Percentiles rank a stretch among this genome's conserved stretches.
Evolutionary conservation across 2,888 invertebrate genomes (phyloP).

Genomic region (Leptinotarsa haldemani): DNA sequence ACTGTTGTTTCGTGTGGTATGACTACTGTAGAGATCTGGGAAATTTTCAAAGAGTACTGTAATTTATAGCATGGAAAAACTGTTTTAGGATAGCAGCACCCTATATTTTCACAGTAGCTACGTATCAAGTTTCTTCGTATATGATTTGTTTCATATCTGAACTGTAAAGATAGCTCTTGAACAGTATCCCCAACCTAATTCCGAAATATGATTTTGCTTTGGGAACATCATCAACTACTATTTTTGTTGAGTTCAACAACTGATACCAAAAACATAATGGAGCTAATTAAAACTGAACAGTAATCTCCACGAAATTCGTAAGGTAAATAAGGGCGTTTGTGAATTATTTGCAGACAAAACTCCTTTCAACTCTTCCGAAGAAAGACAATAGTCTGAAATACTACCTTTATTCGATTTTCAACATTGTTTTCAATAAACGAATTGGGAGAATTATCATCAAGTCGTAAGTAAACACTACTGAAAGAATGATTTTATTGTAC

Average conservation of each 20-base stretch:
- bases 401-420: neutral
- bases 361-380: neutral
- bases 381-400: neutral
- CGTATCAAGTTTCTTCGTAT: no score
- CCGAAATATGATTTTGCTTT: no score
- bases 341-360: neutral
- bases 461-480: neutral
- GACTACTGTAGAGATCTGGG: no score
- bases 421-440: neutral
- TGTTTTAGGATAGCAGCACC: no score
- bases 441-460: neutral
- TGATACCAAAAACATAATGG: slow-evolving; percentile 1
- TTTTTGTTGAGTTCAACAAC: neutral
- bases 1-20: no score
- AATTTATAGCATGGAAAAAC: no score
- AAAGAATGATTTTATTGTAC: neutral
- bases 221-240: neutral
- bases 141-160: no score
- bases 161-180: no score
- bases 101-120: no score
- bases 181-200: no score
- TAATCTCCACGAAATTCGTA: neutral
- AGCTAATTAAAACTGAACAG: neutral
- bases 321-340: neutral
- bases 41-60: no score